Evolutionary conservation across 2,888 invertebrate species (phyloP).

Genomic region (Siphlonurus alternatus): DNA sequence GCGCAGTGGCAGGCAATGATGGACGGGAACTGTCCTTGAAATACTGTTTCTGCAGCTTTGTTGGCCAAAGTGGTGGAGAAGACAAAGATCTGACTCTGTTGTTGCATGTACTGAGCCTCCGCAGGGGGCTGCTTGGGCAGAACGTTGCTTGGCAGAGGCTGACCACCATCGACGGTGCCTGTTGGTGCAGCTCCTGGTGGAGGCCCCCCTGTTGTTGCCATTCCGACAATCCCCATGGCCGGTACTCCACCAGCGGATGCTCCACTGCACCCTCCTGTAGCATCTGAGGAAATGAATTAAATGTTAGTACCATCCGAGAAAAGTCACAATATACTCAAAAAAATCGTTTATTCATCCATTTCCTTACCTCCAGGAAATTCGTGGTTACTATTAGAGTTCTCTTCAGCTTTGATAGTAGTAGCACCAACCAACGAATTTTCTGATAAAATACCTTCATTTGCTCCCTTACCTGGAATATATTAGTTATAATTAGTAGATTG

Average conservation of each 20-base stretch:
- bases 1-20: constrained; percentile 93
- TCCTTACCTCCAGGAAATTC: not conserved
- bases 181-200: constrained; percentile 14
- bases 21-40: constrained; percentile 75
- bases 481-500: too few relatives aligned
- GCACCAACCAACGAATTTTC: not conserved
- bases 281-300: not conserved
- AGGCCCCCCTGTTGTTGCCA: constrained; percentile 7
- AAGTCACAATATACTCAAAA: too few relatives aligned
- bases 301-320: not conserved
- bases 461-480: not conserved
- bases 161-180: constrained; percentile 30
- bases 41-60: constrained; percentile 83
- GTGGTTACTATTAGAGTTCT: not conserved
- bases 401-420: not conserved
- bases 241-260: constrained; percentile 3
- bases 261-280: not conserved
- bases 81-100: constrained; percentile 96
- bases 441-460: not conserved
- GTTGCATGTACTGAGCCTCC: constrained; percentile 79
- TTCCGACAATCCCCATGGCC: not conserved
- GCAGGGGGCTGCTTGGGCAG: constrained; percentile 58
- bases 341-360: too few relatives aligned
- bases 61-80: constrained; percentile 90
- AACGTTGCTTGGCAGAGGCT: constrained; percentile 59